phyloP scores from a whole-genome alignment of 2,113 vertebrate species.

The Notechis scutatus region DNA sequence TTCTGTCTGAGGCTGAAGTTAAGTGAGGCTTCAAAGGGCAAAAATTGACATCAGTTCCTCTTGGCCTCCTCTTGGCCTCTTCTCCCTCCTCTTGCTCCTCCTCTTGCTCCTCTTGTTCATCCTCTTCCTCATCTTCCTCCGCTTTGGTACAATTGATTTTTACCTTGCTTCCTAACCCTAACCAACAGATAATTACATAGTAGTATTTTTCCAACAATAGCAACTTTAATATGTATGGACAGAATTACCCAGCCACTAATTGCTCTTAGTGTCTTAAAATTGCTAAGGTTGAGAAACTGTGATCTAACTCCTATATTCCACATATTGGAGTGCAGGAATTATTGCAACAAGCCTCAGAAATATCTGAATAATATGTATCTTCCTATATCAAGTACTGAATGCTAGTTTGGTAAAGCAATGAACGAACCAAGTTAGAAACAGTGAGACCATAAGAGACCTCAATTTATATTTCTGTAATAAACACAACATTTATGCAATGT shows the following conservation, averaged over 20 bases:
- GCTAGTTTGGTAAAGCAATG: neutral
- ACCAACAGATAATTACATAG: neutral
- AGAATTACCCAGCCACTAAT: too few relatives aligned
- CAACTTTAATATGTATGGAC: too few relatives aligned
- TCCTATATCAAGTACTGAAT: neutral
- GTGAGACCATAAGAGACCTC: neutral
- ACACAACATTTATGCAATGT: neutral
- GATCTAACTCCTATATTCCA: neutral
- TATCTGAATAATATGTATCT: neutral
- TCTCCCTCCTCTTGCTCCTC: neutral
- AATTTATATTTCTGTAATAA: neutral
- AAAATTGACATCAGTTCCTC: neutral
- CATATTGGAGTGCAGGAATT: neutral
- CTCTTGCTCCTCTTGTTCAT: too few relatives aligned
- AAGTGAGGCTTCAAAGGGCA: neutral
- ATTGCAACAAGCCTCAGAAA: neutral
- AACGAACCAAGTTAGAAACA: neutral
- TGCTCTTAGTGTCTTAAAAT: neutral
- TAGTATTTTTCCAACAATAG: too few relatives aligned
- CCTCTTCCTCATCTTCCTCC: neutral
- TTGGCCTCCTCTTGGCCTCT: neutral
- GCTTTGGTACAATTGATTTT: neutral
- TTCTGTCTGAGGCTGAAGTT: neutral
- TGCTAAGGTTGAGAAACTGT: neutral
- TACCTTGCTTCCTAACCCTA: neutral